Base-by-base conservation (phyloP, 2,113 vertebrate genomes). In the Amphilophus citrinellus region DNA sequence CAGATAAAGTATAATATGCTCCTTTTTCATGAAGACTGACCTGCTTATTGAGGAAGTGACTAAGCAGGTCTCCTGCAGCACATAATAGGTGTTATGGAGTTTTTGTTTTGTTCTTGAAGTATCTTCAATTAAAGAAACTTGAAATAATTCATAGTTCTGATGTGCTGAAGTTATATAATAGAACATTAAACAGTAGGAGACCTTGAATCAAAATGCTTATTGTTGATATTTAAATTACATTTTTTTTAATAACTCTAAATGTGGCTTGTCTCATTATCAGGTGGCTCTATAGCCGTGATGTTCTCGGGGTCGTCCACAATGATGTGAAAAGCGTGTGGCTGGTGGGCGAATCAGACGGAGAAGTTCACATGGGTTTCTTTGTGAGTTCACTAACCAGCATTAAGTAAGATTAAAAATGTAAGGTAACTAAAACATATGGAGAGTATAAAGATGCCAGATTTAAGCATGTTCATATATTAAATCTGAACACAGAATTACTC, bases 281-380 rank as follows among this genome's bases (percentile, higher is more conserved):
- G 0, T 95, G 90, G 27, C 27, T 27, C 27, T 2, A 27, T 3
- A 2, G 27, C 27, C 27, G 2, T 27, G 13, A 14, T 1, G 0
- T 92, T 62, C 56, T 91, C 1, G 77, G 59, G 0, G 0, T 91
- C 8, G 57, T 83, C 20, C 77, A 0, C 1, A 95, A 94, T 2
- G 95, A 94, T 18, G 56, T 80, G 2, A 94, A 90, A 57, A 95
- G 94, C 42, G 6, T 87, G 81, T 96, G 96, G 95, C 27, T 96
- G 58, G 1, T 92, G 22, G 95, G 89, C 1, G 85, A 88, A 50
- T 0, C 1, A 0, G 0, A 35, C 0, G 56, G 44, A 13, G 0
- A 56, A 0, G 2, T 94, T 62, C 0, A 2, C 0, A 7, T 96
- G 5, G 88, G 89, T 27, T 94, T 95, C 35, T 0, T 92, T 11